Base-by-base conservation (phyloP, 2,797 vertebrate species). In the Sebastes hubbsi region DNA sequence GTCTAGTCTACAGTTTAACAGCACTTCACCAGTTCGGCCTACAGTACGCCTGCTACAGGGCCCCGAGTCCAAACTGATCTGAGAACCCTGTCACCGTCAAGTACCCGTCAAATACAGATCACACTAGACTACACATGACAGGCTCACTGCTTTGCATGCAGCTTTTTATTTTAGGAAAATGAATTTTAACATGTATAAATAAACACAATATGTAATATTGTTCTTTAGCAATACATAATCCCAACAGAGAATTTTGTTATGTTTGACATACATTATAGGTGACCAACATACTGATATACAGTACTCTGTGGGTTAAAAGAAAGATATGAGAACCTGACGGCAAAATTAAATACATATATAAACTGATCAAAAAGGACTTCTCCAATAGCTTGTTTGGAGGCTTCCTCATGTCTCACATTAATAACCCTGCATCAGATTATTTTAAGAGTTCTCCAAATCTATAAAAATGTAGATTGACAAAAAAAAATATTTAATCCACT, bases 81-180 rank as follows among this genome's bases (percentile, higher is more conserved):
- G n/a, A 22, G 27, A 12, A 42, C 27, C 14, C 49, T 68, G 60
- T 46, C 7, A 10, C 25, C 32, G 63, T 70, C n/a, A 62, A 2
- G 16, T 0, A 22, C 12, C 24, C 10, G 1, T 60, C 42, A 61
- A 1, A 34, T 0, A 55, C 25, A 62, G 16, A 7, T 64, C 27
- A 32, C 75, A 46, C 32, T 29, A 25, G 8, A 22, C 25, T 5
- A 18, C 38, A 67, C 30, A 42, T 30, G n/a, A 32, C 5, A 34
- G 24, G 2, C 2, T 66, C 22, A 56, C 8, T 46, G 49, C 20
- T n/a, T 54, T 54, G 20, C 49, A 54, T 54, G 4, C 20, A 9
- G 20, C 0, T 52, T n/a, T 49, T 22, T 18, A 0, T 0, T 8
- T 42, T 42, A 42, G 42, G 42, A 46, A 46, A 0, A 46, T 46